A percentile compares a stretch with the other conserved stretches of the same genome.
phyloP scores from a whole-genome alignment of 2,113 vertebrate species.

The Falcunculus frontatus region DNA sequence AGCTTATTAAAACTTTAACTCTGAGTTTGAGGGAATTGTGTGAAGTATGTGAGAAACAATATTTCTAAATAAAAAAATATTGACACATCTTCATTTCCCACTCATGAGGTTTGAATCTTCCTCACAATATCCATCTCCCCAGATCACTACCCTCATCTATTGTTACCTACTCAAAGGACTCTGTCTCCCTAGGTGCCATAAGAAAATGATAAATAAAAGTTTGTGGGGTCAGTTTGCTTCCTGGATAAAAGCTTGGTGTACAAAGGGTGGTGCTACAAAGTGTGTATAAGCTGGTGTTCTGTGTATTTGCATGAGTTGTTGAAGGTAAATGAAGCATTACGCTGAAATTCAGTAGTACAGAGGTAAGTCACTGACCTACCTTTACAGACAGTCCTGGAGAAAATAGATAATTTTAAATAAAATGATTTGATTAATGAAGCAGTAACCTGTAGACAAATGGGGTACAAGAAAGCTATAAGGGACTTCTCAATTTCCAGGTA shows the following conservation, averaged over 20 bases:
- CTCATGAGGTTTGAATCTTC: neutral
- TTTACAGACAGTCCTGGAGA: neutral
- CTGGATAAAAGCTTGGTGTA: conserved; percentile 29
- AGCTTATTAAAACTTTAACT: neutral
- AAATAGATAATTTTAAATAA: conserved; percentile 17
- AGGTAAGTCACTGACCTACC: conserved; percentile 3
- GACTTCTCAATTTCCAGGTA: neutral
- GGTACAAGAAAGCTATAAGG: neutral
- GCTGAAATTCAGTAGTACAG: conserved; percentile 36
- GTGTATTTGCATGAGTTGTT: neutral
- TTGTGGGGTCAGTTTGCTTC: neutral
- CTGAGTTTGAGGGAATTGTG: neutral
- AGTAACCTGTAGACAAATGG: neutral
- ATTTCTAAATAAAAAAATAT: neutral
- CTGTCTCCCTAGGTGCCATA: neutral
- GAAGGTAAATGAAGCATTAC: conserved; percentile 48
- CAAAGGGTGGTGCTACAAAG: neutral
- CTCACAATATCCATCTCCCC: neutral
- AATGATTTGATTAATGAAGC: conserved; percentile 19
- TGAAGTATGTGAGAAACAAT: neutral
- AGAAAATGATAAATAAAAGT: neutral
- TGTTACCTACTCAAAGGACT: neutral
- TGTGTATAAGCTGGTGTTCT: neutral
- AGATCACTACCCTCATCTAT: neutral
- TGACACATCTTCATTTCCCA: neutral